phyloP scores from a whole-genome alignment of 2,113 vertebrate genomes.

The Himantopus leucocephalus region DNA sequence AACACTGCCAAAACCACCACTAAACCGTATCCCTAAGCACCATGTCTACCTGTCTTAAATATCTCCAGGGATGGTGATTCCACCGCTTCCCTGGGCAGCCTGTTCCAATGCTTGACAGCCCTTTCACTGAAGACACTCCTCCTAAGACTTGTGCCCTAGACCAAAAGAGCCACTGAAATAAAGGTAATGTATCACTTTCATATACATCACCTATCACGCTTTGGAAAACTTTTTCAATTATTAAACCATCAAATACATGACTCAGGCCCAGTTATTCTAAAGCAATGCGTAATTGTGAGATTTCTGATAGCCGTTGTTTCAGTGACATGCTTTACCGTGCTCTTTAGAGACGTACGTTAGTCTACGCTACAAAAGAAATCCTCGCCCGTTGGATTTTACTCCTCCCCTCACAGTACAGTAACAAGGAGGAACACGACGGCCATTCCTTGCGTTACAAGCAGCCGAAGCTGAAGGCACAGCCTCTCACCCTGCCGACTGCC shows the following conservation, averaged over 20 bases:
- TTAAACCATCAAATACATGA: not conserved
- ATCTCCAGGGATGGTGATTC: not conserved
- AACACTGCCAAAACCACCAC: not conserved
- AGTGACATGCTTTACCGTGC: not conserved
- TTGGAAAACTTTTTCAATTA: not conserved
- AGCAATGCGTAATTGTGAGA: rapidly evolving
- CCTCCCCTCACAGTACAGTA: not conserved
- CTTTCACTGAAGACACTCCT: not conserved
- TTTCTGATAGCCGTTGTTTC: not conserved
- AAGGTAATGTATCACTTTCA: not conserved
- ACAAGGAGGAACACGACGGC: rapidly evolving
- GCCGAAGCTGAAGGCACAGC: not conserved
- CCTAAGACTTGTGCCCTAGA: not conserved
- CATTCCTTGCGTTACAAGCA: rapidly evolving
- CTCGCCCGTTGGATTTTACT: not conserved
- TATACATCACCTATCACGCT: not conserved
- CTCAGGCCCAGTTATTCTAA: not conserved
- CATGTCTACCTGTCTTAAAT: not conserved
- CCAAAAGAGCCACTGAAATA: not conserved
- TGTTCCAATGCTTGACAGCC: not conserved
- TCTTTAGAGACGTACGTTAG: rapidly evolving
- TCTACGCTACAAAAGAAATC: too few relatives aligned
- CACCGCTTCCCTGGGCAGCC: not conserved
- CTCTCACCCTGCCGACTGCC: not conserved
- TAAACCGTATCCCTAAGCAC: not conserved